These are phyloP conservation scores for Myotis myotis DNA, from an alignment of 2,797 vertebrate genomes.

Conservation along the genomic window DNA sequence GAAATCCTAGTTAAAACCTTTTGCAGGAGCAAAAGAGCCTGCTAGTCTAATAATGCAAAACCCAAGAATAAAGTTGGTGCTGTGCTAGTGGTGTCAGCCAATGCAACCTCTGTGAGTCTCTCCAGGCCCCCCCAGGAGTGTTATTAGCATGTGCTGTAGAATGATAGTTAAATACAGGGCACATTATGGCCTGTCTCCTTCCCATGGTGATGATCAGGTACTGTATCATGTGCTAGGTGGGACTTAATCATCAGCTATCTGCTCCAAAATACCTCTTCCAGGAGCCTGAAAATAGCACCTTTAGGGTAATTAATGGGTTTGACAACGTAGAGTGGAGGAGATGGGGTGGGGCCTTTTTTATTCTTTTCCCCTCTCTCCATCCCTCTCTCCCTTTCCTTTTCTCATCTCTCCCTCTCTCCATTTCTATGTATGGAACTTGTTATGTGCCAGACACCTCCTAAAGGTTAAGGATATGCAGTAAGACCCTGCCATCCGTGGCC, in stretches of 20 bases:
- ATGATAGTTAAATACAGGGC: background rate
- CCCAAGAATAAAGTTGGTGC: background rate
- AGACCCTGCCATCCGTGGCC: background rate
- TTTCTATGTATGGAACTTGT: background rate
- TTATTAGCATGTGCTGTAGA: background rate
- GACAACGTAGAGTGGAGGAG: background rate
- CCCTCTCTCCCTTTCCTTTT: background rate
- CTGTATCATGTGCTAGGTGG: background rate
- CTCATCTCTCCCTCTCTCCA: background rate
- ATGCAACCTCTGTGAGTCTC: background rate
- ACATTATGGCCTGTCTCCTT: background rate
- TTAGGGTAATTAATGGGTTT: background rate
- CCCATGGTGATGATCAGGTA: background rate
- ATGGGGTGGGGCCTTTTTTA: background rate
- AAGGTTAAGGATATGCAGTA: background rate
- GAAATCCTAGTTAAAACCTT: conserved; percentile 19
- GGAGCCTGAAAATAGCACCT: background rate
- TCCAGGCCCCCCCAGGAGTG: background rate
- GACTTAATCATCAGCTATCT: background rate
- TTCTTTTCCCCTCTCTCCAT: background rate
- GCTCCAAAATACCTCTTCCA: background rate
- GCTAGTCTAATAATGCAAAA: background rate
- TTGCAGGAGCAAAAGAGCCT: background rate
- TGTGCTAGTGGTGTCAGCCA: background rate
- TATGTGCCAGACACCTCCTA: background rate